Evolutionary conservation across 2,888 invertebrate species (phyloP), one percentile per base, ranked within the genome.

Genomic region (Protonemura montana): DNA sequence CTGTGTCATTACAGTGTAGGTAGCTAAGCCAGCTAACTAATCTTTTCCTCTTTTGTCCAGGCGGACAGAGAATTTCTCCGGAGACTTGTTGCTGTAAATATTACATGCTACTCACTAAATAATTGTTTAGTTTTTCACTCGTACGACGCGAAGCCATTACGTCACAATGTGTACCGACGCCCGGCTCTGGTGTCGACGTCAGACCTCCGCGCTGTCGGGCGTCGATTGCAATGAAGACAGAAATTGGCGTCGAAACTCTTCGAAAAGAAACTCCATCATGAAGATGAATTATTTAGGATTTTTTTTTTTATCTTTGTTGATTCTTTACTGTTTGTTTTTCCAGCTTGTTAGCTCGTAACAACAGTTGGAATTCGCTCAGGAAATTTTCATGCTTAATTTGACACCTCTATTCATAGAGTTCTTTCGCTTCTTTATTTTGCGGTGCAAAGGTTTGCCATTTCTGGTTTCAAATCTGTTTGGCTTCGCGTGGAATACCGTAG

Each of bases 51-150:
- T 59, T 59, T 59, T 59, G 59, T 59, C 13, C 21, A 21, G 59
- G 59, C 21, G 59, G 59, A 21, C 27, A 10, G 78, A 7, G 78
- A 78, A 78, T 78, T 78, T 78, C 78, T 28, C 78, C 5, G 0
- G 78, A 78, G 78, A 28, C 28, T 27, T 78, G 78, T 78, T 78
- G 28, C 28, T 27, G 78, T 78, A 78, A 78, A 78, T 78, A 78
- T 78, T 78, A 78, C 78, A 78, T 78, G 78, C 28, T 78, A 27
- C 28, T 26, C 78, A 78, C 78, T 78, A 78, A 78, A 78, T 78
- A 21, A 78, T 78, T 78, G 78, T 78, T 28, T 78, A 78, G 27
- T 28, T 78, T 78, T 78, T 78, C 28, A 28, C 78, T 26, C 78
- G 13, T 59, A 59, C 6, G 59, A 59, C 59, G 59, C 41, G 13